These are phyloP conservation scores for Patella pellucida DNA, from an alignment of 2,888 invertebrate species.

Conservation along the genomic window DNA sequence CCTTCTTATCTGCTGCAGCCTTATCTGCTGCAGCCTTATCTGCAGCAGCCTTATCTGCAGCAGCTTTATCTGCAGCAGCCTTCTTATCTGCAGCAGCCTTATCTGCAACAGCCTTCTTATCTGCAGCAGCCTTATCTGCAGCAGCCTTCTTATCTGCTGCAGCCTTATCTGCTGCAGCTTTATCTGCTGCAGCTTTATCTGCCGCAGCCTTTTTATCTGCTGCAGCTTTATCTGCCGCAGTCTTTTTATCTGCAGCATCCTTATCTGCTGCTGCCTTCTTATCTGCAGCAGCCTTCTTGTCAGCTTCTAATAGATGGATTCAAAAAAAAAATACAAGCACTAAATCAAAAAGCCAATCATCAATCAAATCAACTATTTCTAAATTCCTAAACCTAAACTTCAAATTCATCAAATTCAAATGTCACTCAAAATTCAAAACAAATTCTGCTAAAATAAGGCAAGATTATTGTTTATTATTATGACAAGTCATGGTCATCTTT, in stretches of 20 bases:
- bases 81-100: slow-evolving; percentile 16
- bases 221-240: neutral
- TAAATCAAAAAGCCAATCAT: too few relatives aligned
- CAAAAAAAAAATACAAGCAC: too few relatives aligned
- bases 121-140: slow-evolving; percentile 15
- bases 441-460: too few relatives aligned
- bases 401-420: too few relatives aligned
- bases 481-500: too few relatives aligned
- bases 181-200: neutral
- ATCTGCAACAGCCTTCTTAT: slow-evolving; percentile 26
- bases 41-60: neutral
- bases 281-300: slow-evolving; percentile 24
- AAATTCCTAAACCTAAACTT: too few relatives aligned
- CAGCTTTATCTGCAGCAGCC: slow-evolving; percentile 12
- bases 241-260: slow-evolving; percentile 15
- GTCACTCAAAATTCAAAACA: too few relatives aligned
- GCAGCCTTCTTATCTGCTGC: slow-evolving; percentile 12
- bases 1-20: slow-evolving; percentile 5
- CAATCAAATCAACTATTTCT: too few relatives aligned
- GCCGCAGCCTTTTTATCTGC: slow-evolving; percentile 12
- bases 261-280: slow-evolving; percentile 28
- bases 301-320: slow-evolving; percentile 19
- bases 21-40: too few relatives aligned
- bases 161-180: too few relatives aligned
- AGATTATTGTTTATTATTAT: too few relatives aligned